phyloP scores from a whole-genome alignment of 1,140 invertebrate species.

The Steinernema khuongi region DNA sequence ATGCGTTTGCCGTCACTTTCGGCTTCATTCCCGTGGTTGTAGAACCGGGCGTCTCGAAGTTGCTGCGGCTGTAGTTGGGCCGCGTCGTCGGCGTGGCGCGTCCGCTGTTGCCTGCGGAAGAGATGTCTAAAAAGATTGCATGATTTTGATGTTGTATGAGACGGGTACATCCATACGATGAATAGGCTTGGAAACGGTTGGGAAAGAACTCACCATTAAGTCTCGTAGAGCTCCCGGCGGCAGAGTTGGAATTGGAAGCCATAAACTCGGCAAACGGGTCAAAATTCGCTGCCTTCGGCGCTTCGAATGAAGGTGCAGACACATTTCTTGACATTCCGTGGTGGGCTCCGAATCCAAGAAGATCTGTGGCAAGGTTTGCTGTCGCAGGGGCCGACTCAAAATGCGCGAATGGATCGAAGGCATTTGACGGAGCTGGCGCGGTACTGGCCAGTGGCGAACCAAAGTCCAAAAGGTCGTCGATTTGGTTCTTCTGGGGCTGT shows the following conservation, averaged over 20 bases:
- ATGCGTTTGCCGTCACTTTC: constrained; percentile 35
- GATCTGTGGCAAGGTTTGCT: constrained; percentile 16
- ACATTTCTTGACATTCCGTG: constrained; percentile 25
- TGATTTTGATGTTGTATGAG: not conserved
- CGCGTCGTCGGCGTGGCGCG: constrained; percentile 25
- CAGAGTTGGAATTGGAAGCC: constrained; percentile 14
- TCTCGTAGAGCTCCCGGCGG: not conserved
- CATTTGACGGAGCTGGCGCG: not conserved
- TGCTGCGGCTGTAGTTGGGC: constrained; percentile 39
- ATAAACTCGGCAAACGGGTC: constrained; percentile 44
- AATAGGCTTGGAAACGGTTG: too few relatives aligned
- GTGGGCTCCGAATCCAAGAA: constrained; percentile 24
- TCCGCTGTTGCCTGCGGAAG: constrained; percentile 34
- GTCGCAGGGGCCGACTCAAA: constrained; percentile 10
- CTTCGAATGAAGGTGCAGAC: constrained; percentile 31
- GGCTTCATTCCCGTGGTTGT: constrained; percentile 31
- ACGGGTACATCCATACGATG: not conserved
- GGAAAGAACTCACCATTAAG: constrained; percentile 1
- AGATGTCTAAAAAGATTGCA: constrained; percentile 1
- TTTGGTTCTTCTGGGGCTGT: not conserved
- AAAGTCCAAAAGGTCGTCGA: constrained; percentile 27
- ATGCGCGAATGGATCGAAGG: not conserved
- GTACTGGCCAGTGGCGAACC: not conserved
- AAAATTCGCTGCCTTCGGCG: constrained; percentile 9
- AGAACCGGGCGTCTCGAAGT: constrained; percentile 37